phyloP scores from a whole-genome alignment of 1,140 invertebrate genomes.

The Bombus pyrosoma region DNA sequence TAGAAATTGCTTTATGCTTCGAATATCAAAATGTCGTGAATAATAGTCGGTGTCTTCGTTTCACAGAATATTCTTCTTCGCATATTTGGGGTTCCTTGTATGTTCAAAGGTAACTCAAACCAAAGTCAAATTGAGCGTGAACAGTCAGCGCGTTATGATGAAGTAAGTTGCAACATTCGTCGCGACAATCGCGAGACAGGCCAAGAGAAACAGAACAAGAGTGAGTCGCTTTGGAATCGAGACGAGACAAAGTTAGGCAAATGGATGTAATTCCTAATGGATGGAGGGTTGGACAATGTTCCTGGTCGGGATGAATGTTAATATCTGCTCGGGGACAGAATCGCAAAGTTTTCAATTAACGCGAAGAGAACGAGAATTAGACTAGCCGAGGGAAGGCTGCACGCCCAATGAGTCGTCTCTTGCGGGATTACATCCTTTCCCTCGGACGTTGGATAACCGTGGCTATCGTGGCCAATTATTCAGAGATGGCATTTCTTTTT shows the following conservation, averaged over 20 bases:
- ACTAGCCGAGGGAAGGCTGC: slow-evolving; percentile 16
- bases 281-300: slow-evolving; percentile 58
- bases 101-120: too few relatives aligned
- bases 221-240: background rate
- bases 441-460: slow-evolving; percentile 8
- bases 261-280: slow-evolving; percentile 67
- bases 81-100: too few relatives aligned
- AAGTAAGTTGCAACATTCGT: slow-evolving; percentile 13
- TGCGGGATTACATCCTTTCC: slow-evolving; percentile 38
- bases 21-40: background rate
- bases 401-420: slow-evolving; percentile 49
- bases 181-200: slow-evolving; percentile 15
- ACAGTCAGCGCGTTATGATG: too few relatives aligned
- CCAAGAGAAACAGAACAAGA: background rate
- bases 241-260: slow-evolving; percentile 31
- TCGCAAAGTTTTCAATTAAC: slow-evolving; percentile 66
- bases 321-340: slow-evolving; percentile 57
- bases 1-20: background rate
- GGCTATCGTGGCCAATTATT: slow-evolving; percentile 34
- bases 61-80: too few relatives aligned
- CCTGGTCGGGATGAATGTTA: slow-evolving; percentile 58
- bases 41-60: background rate
- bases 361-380: slow-evolving; percentile 57
- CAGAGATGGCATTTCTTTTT: slow-evolving; percentile 33
- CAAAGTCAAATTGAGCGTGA: too few relatives aligned